These are phyloP conservation scores for Brenthis ino DNA, from an alignment of 2,888 invertebrate genomes.

Conservation along the genomic window DNA sequence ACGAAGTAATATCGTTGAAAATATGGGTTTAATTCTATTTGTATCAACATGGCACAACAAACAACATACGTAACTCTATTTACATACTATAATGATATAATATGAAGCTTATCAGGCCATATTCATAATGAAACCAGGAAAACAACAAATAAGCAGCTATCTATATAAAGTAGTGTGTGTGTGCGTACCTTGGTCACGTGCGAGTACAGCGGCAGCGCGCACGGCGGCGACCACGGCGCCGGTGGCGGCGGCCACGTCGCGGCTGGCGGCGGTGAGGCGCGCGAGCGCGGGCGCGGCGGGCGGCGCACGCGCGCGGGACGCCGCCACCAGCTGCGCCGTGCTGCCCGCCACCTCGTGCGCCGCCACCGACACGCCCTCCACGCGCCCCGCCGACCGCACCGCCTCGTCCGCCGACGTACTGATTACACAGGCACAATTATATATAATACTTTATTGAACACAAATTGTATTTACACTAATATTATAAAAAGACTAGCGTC, in stretches of 20 bases:
- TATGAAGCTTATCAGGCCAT: no score
- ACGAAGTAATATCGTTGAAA: no score
- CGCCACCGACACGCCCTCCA: slow-evolving; percentile 96
- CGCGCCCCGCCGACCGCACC: slow-evolving; percentile 91
- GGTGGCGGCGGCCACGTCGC: slow-evolving; percentile 94
- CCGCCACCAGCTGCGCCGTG: slow-evolving; percentile 98
- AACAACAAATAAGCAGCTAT: no score
- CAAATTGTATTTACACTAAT: neutral
- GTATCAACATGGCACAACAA: no score
- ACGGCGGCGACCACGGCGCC: slow-evolving; percentile 97
- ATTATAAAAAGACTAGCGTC: neutral
- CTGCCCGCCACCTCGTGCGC: slow-evolving; percentile 97
- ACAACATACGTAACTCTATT: no score
- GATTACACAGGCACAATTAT: neutral
- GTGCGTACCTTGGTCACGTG: slow-evolving; percentile 88
- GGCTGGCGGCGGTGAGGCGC: slow-evolving; percentile 92
- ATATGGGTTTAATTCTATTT: no score
- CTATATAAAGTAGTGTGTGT: no score
- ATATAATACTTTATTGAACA: neutral
- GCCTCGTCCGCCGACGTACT: slow-evolving; percentile 92
- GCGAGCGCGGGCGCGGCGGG: slow-evolving; percentile 89
- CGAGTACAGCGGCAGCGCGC: slow-evolving; percentile 92
- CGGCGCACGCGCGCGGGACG: slow-evolving; percentile 97
- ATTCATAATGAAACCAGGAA: no score
- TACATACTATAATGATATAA: no score